Conservation (phyloP, 1,140 invertebrate genomes). For the Drosophila repletoides region DNA sequence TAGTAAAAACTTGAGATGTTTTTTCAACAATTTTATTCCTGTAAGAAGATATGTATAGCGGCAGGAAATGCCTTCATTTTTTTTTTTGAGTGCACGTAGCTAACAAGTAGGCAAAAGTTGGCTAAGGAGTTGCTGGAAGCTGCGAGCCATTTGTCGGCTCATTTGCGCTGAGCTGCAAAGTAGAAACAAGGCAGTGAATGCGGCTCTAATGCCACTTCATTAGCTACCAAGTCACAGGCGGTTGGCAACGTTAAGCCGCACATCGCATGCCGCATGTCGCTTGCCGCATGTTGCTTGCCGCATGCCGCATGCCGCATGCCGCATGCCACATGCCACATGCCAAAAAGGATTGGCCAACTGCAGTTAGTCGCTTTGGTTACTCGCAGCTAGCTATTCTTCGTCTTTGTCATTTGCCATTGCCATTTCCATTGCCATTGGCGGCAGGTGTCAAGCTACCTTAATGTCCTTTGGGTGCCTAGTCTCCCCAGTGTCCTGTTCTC, state of each 20-base stretch:
- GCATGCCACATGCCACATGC: neutral
- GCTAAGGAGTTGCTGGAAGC: constrained; percentile 22
- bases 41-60: neutral
- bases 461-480: constrained; percentile 19
- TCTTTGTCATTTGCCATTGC: constrained; percentile 26
- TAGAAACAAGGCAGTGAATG: constrained; percentile 9
- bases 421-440: constrained; percentile 30
- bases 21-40: no score
- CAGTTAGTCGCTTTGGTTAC: neutral
- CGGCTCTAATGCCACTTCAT: constrained; percentile 52
- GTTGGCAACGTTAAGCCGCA: constrained; percentile 19
- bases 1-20: no score
- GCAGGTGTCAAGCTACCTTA: constrained; percentile 59
- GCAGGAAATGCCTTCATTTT: neutral
- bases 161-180: constrained; percentile 40
- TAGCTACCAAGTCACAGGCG: constrained; percentile 36
- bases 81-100: neutral
- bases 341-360: constrained; percentile 17
- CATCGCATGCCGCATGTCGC: neutral
- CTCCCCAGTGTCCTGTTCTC: neutral
- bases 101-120: neutral
- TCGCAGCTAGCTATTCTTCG: constrained; percentile 38
- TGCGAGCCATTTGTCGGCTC: constrained; percentile 44
- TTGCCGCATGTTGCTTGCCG: neutral
- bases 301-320: constrained; percentile 4